A percentile compares a stretch with the other conserved stretches of the same genome.
Conservation (phyloP, 1,140 invertebrate genomes). For the Hestina assimilis region DNA sequence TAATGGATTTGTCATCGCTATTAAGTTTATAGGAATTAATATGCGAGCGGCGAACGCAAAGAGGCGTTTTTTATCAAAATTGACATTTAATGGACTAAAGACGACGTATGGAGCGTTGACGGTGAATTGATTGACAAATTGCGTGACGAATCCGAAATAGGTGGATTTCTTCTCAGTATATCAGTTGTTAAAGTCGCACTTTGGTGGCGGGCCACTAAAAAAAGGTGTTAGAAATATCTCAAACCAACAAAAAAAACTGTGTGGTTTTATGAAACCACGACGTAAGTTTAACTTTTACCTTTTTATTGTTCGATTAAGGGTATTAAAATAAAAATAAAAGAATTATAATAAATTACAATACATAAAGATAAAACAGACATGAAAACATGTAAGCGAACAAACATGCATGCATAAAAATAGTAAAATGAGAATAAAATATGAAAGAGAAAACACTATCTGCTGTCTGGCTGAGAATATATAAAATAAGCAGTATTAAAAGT, state of each 20-base stretch:
- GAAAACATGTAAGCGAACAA: too few species aligned
- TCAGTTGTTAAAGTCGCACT: conserved; percentile 60
- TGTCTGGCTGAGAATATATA: too few species aligned
- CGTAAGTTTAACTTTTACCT: too few species aligned
- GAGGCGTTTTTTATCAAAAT: conserved; percentile 62
- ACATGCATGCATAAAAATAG: too few species aligned
- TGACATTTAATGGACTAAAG: conserved; percentile 67
- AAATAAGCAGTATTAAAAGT: too few species aligned
- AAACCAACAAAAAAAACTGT: neutral
- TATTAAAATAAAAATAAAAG: too few species aligned
- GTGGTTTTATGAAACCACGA: too few species aligned
- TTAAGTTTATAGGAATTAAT: conserved; percentile 76
- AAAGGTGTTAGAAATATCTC: neutral
- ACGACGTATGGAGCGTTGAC: conserved; percentile 61
- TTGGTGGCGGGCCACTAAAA: conserved; percentile 38
- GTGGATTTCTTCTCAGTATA: conserved; percentile 71
- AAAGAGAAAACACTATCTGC: too few species aligned
- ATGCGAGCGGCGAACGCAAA: conserved; percentile 64
- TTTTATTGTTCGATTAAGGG: too few species aligned
- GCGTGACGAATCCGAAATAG: conserved; percentile 75
- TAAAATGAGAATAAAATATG: too few species aligned
- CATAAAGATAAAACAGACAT: too few species aligned
- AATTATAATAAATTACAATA: too few species aligned
- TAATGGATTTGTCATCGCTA: conserved; percentile 76
- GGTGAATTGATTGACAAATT: conserved; percentile 75